Conservation (phyloP, 2,113 vertebrate genomes). For the Riparia riparia region DNA sequence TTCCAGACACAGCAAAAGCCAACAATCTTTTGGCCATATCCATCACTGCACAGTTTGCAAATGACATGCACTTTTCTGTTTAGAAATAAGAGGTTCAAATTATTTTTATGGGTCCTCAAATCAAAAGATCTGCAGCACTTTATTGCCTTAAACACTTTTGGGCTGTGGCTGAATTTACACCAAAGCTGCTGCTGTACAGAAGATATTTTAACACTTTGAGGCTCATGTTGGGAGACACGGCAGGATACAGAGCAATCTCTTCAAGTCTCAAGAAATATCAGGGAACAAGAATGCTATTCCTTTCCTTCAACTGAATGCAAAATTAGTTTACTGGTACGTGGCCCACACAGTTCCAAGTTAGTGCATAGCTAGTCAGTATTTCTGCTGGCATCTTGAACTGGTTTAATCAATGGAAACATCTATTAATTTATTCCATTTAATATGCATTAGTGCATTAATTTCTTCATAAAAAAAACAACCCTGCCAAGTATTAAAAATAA, state of each 20-base stretch:
- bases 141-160: conserved; percentile 71
- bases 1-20: conserved; percentile 54
- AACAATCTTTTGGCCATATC: conserved; percentile 47
- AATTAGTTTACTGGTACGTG: conserved; percentile 36
- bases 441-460: conserved; percentile 72
- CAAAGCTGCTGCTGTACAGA: conserved; percentile 28
- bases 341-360: conserved; percentile 56
- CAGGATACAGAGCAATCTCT: not conserved
- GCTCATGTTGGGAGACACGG: not conserved
- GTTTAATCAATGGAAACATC: conserved; percentile 59
- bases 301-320: conserved; percentile 47
- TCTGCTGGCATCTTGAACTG: conserved; percentile 73
- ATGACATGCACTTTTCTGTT: conserved; percentile 5
- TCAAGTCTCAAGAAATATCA: conserved; percentile 33
- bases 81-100: not conserved
- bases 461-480: conserved; percentile 68
- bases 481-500: conserved; percentile 73
- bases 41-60: conserved; percentile 42
- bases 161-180: conserved; percentile 9
- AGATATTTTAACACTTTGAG: conserved; percentile 8
- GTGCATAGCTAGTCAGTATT: conserved; percentile 77
- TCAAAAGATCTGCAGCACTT: conserved; percentile 46
- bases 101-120: conserved; percentile 8
- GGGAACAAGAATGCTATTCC: conserved; percentile 37
- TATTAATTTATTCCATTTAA: conserved; percentile 45